Conservation (phyloP, 2,113 vertebrate genomes). For the Pseudolaguvia tuberculata region DNA sequence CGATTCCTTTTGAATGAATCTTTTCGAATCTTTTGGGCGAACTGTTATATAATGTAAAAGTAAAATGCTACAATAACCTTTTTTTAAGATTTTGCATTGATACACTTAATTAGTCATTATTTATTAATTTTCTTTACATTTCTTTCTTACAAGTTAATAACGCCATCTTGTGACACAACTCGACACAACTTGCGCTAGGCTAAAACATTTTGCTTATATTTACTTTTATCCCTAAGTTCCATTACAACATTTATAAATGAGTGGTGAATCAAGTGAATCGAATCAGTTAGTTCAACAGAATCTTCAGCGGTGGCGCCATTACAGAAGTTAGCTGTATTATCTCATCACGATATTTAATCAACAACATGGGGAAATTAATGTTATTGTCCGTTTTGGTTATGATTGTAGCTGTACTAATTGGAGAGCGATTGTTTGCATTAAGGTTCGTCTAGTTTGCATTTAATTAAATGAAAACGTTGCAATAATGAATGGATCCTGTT, state of each 20-base stretch:
- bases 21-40: too few species aligned
- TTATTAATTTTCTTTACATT: not conserved
- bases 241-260: not conserved
- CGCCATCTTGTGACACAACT: not conserved
- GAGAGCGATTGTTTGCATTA: constrained; percentile 57
- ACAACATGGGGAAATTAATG: constrained; percentile 59
- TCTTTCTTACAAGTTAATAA: not conserved
- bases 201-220: too few species aligned
- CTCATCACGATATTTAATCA: rapidly evolving
- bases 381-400: constrained; percentile 49
- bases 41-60: not conserved
- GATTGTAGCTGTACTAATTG: constrained; percentile 53
- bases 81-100: too few species aligned
- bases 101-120: too few species aligned
- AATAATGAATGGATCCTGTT: not conserved
- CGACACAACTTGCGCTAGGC: not conserved
- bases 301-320: not conserved
- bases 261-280: not conserved
- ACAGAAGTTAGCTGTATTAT: not conserved
- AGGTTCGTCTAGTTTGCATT: constrained; percentile 53
- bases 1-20: not conserved
- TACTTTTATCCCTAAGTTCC: not conserved
- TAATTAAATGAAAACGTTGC: not conserved
- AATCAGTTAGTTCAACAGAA: not conserved
- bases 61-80: not conserved